Base-by-base conservation (phyloP, 2,113 vertebrate genomes). In the Proteles cristata region DNA sequence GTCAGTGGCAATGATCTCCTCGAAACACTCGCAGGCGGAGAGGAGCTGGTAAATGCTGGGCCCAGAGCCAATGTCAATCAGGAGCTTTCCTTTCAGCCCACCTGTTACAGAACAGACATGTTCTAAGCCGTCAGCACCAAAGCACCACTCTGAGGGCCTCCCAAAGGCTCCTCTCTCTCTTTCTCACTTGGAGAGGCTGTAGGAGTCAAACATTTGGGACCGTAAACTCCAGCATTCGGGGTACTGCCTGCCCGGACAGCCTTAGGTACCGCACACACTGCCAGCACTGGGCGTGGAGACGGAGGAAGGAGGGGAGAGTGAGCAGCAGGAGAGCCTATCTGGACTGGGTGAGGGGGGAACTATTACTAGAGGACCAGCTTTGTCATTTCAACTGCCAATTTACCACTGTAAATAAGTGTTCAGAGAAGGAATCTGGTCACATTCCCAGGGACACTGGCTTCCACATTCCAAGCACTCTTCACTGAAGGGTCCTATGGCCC, bases 1-100 rank as follows among this genome's bases (percentile, higher is more conserved):
- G 74, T 97, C 97, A 0, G 98, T 96, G 39, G 96, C 73, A 0
- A 98, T 50, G 21, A 98, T 97, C 66, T 98, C 96, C 31, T 97
- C n/a, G 48, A 96, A 98, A 69, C 98, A 80, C 55, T 98, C 86
- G 4, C 97, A 98, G 55, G 98, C 97, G 14, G 98, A 98, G n/a
- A 98, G 77, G 1, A 98, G 73, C 28, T 95, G 90, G 80, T 97
- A 97, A 55, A 98, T 90, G 5, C 94, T 43, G 25, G 97, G 98
- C 11, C 97, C 97, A 11, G 93, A 97, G 35, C 98, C 98, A 7
- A 96, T 84, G 4, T 98, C 98, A 33, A 97, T 90, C 73, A 97
- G 85, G 58, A 86, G 97, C 25, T 95, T 69, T 7, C 98, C 98
- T 86, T 35, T 97, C 15, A 93, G 50, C 11, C 83, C 83, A 21